phyloP scores from a whole-genome alignment of 2,113 vertebrate genomes.

The Astatotilapia flaviijosephi region DNA sequence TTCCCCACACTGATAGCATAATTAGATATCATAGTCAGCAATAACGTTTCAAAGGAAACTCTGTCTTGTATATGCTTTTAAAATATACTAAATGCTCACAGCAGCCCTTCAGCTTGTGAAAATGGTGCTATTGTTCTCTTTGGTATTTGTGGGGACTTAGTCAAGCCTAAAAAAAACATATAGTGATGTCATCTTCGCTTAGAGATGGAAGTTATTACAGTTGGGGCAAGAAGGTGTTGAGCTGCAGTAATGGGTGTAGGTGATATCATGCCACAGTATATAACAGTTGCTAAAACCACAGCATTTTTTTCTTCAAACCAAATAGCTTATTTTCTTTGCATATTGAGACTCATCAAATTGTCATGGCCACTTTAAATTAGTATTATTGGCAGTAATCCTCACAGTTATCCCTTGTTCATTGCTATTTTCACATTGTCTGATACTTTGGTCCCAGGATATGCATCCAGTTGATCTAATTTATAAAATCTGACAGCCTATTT shows the following conservation, averaged over 20 bases:
- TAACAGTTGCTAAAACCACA: not conserved
- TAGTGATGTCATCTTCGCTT: not conserved
- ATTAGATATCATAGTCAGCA: not conserved
- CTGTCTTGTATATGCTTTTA: not conserved
- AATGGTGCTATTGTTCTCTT: not conserved
- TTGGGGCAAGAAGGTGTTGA: not conserved
- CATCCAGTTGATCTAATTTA: not conserved
- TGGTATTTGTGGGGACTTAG: not conserved
- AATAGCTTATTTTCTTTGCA: not conserved
- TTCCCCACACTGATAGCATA: accelerated
- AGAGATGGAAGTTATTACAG: not conserved
- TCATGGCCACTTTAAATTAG: not conserved
- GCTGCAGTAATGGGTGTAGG: not conserved
- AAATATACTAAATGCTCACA: not conserved
- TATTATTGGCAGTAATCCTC: slow-evolving; percentile 7
- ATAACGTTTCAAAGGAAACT: not conserved
- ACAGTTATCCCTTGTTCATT: not conserved
- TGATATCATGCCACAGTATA: not conserved
- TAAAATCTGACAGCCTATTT: slow-evolving; percentile 9
- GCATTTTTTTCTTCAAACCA: not conserved
- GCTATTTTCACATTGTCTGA: not conserved
- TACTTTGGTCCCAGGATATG: not conserved
- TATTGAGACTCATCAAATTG: slow-evolving; percentile 3
- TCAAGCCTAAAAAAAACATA: not conserved
- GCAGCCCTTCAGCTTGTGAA: not conserved